These are phyloP conservation scores for Anoplopoma fimbria DNA, from an alignment of 2,113 vertebrate species.

Conservation along the genomic window DNA sequence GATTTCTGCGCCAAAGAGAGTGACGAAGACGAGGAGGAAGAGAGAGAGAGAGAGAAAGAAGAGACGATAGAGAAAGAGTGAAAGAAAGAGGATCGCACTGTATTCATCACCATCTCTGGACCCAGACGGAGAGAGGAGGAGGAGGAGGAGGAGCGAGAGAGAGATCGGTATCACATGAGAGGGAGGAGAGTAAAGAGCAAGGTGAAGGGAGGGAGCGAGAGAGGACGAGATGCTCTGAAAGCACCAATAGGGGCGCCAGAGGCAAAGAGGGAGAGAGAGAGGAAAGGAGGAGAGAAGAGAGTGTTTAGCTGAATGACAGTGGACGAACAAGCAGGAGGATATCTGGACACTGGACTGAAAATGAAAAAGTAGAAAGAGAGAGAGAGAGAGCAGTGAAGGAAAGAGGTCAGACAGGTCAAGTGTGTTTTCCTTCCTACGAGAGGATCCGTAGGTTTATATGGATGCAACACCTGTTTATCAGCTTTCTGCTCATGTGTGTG, in stretches of 20 bases:
- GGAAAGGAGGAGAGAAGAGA: constrained; percentile 52
- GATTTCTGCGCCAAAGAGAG: constrained; percentile 43
- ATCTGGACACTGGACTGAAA: constrained; percentile 20
- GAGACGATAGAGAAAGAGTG: constrained; percentile 4
- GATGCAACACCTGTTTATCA: constrained; percentile 66
- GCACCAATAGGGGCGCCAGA: constrained; percentile 71
- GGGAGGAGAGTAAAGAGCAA: constrained; percentile 59
- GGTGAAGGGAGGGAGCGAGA: constrained; percentile 72
- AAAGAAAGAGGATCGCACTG: constrained; percentile 38
- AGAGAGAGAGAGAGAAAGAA: constrained; percentile 7
- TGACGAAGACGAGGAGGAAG: constrained; percentile 39
- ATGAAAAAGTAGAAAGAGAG: constrained; percentile 9
- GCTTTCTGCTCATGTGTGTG: constrained; percentile 8
- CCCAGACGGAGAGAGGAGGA: constrained; percentile 26
- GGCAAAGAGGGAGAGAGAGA: constrained; percentile 54
- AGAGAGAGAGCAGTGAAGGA: not conserved
- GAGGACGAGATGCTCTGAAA: constrained; percentile 62
- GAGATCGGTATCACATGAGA: too few species aligned
- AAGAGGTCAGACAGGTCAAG: constrained; percentile 25
- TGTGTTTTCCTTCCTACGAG: constrained; percentile 20
- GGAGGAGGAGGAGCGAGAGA: constrained; percentile 18
- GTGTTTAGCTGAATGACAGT: constrained; percentile 52
- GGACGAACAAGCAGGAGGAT: constrained; percentile 9
- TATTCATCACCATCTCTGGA: constrained; percentile 59
- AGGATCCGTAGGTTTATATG: constrained; percentile 28